Base-by-base conservation (phyloP, 1,140 invertebrate species). In the Lysiphlebus fabarum region DNA sequence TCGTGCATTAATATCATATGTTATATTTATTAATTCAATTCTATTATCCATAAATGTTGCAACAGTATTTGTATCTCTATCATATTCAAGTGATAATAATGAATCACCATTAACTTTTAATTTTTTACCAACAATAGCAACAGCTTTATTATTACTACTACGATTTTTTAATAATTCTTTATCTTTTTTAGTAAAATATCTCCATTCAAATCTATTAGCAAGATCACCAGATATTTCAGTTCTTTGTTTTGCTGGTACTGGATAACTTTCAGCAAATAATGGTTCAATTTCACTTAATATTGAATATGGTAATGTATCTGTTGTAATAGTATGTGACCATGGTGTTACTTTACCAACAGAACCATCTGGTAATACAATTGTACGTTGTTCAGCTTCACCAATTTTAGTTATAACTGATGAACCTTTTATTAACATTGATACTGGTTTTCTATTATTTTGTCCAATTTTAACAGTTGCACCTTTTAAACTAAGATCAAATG, bases 201-300 rank as follows among this genome's bases (percentile, higher is more conserved):
- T 83, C 95, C 95, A 98, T 79, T 97, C 94, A 62, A 98, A 92
- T 59, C 92, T 83, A 71, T 97, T 97, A 1, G 94, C 90, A 26
- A 96, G 78, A 70, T 96, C 93, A 0, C 91, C 91, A 11, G 90
- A 90, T 34, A 95, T 87, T 76, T 94, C 91, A 0, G 89, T 92
- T 64, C 88, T 86, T 72, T 96, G 92, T 71, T 93, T 93, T 1
- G 90, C 90, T 4, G 93, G 92, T 1, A 95, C 89, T 0, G 93
- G 93, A 69, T 95, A 94, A 65, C 90, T 93, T 74, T 95, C 91
- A 1, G 90, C 90, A 1, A 94, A 70, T 4, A 93, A 82, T 3
- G 90, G 89, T 68, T 91, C 90, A 44, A 91, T 87, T 70, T 94
- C 92, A 4, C 87, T 86, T 1, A 95, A 70, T 14, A 95, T 85